phyloP scores from a whole-genome alignment of 2,113 vertebrate genomes.

The Muntiacus muntjak region DNA sequence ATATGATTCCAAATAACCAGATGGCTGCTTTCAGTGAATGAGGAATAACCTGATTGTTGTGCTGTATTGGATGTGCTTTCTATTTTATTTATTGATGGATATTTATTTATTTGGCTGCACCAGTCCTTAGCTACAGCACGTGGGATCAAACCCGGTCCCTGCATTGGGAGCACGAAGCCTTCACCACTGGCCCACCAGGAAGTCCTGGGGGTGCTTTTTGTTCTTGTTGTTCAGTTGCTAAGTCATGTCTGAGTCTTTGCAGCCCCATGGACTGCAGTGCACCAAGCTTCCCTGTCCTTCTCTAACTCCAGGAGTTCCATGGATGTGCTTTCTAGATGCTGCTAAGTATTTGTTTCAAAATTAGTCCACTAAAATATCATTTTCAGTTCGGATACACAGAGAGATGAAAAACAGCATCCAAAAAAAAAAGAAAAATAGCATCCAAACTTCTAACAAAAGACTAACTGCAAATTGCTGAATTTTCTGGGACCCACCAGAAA shows the following conservation, averaged over 20 bases:
- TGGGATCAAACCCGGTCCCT: not conserved
- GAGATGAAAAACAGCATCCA: not conserved
- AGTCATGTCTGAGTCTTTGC: not conserved
- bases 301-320: not conserved
- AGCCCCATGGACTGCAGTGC: not conserved
- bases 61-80: not conserved
- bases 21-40: not conserved
- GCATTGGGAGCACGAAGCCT: rapidly evolving
- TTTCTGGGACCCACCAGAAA: not conserved
- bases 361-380: not conserved
- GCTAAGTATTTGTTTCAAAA: not conserved
- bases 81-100: not conserved
- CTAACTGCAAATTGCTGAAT: not conserved
- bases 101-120: not conserved
- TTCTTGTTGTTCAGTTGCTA: not conserved
- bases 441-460: not conserved
- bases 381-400: not conserved
- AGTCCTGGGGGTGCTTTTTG: not conserved
- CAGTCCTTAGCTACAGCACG: not conserved
- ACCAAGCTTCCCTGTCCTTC: not conserved
- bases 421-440: not conserved
- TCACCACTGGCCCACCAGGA: not conserved
- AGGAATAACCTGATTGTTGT: not conserved
- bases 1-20: not conserved
- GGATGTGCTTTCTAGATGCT: not conserved